These are phyloP conservation scores for Martes flavigula DNA, from an alignment of 2,797 vertebrate genomes.

Conservation along the genomic window DNA sequence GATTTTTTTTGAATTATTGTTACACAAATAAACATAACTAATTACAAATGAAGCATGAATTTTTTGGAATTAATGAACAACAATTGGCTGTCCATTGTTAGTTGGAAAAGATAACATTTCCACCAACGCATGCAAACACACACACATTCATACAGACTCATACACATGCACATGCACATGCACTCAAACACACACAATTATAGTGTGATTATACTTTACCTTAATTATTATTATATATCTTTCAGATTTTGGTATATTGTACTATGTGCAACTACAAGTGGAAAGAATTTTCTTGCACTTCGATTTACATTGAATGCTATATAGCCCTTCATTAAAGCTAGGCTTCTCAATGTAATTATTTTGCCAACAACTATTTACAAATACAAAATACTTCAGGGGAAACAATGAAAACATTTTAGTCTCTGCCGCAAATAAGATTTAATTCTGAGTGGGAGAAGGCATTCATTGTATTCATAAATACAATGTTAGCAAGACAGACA, in stretches of 20 bases:
- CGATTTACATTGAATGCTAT: conserved; percentile 24
- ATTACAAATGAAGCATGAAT: conserved; percentile 47
- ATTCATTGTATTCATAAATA: neutral
- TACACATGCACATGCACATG: neutral
- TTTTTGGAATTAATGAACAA: conserved; percentile 43
- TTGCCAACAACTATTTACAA: conserved; percentile 18
- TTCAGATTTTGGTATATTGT: neutral
- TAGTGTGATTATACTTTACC: neutral
- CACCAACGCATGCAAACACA: neutral
- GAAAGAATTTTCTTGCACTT: conserved; percentile 10
- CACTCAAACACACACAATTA: too few relatives aligned
- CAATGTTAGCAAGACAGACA: neutral
- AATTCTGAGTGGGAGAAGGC: conserved; percentile 40
- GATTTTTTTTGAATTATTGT: conserved; percentile 65
- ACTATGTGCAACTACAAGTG: neutral
- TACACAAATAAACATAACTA: conserved; percentile 55
- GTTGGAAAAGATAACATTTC: conserved; percentile 10
- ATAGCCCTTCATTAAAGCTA: neutral
- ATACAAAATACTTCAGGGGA: neutral
- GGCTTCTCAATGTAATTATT: conserved; percentile 23
- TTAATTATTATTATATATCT: conserved; percentile 9
- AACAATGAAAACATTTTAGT: conserved; percentile 11
- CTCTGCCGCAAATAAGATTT: neutral
- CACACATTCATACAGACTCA: neutral
- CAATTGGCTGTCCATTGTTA: conserved; percentile 32